A percentile compares a stretch with the other conserved stretches of the same genome.
These are phyloP conservation scores for Scaptomyza cyrtandrae DNA, from an alignment of 2,888 invertebrate genomes.

Conservation along the genomic window DNA sequence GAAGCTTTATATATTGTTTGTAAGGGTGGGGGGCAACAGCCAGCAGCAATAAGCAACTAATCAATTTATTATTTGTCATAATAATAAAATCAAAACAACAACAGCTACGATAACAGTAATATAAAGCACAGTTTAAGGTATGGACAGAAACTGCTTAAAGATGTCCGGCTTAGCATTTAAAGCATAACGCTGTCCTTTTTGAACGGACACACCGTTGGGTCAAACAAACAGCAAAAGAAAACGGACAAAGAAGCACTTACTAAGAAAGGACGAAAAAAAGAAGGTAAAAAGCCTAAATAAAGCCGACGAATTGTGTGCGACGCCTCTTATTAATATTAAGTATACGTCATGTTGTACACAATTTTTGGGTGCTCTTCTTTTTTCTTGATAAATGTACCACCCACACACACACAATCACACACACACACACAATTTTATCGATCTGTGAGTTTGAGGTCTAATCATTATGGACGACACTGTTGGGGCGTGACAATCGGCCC, in stretches of 20 bases:
- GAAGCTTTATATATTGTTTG: neutral
- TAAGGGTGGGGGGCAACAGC: neutral
- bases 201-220: constrained; percentile 8
- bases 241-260: constrained; percentile 10
- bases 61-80: constrained; percentile 75
- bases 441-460: constrained; percentile 9
- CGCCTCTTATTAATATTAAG: constrained; percentile 41
- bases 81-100: constrained; percentile 57
- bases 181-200: constrained; percentile 35
- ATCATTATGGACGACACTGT: constrained; percentile 13
- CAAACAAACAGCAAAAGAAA: constrained; percentile 9
- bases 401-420: constrained; percentile 22
- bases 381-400: too few relatives aligned
- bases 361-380: neutral
- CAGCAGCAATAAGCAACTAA: constrained; percentile 45
- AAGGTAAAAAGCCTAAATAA: constrained; percentile 31
- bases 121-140: constrained; percentile 26
- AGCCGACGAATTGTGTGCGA: constrained; percentile 9
- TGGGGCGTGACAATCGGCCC: constrained; percentile 36
- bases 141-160: constrained; percentile 9
- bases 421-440: constrained; percentile 24
- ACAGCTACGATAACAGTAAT: constrained; percentile 26
- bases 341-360: constrained; percentile 36
- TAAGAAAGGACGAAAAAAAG: constrained; percentile 1
- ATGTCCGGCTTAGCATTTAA: constrained; percentile 58